These are phyloP conservation scores for Schizopygopsis malacanthus DNA, from an alignment of 2,797 vertebrate genomes.

Conservation along the genomic window DNA sequence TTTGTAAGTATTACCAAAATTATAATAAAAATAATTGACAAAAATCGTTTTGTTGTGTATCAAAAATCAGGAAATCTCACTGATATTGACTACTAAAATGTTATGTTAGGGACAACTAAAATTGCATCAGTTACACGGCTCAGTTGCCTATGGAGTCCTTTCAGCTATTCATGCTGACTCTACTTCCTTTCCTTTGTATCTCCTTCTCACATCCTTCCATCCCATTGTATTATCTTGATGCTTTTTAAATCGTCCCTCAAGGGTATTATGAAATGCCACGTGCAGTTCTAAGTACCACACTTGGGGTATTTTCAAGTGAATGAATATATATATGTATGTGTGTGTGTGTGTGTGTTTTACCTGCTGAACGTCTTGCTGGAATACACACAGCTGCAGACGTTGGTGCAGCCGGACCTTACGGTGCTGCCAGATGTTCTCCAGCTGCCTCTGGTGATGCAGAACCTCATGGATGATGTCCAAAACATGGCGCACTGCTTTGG, in stretches of 20 bases:
- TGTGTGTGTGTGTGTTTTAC: slow-evolving; percentile 63
- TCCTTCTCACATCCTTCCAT: slow-evolving; percentile 18
- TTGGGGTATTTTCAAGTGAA: slow-evolving; percentile 17
- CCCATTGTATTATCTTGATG: slow-evolving; percentile 11
- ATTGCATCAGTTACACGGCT: neutral
- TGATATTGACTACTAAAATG: neutral
- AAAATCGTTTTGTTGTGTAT: neutral
- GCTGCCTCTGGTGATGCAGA: slow-evolving; percentile 88
- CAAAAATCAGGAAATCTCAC: neutral
- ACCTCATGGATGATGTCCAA: slow-evolving; percentile 90
- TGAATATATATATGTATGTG: neutral
- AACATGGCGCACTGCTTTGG: slow-evolving; percentile 89
- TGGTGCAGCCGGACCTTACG: slow-evolving; percentile 90
- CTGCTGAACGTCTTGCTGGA: slow-evolving; percentile 92
- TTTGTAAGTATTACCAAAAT: neutral
- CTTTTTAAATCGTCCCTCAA: slow-evolving; percentile 34
- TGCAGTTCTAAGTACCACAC: neutral
- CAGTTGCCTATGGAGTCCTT: slow-evolving; percentile 14
- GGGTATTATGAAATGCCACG: slow-evolving; percentile 19
- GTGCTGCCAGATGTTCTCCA: slow-evolving; percentile 93
- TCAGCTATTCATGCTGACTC: slow-evolving; percentile 43
- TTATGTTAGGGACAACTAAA: slow-evolving; percentile 3
- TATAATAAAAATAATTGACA: neutral
- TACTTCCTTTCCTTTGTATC: neutral
- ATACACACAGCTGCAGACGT: slow-evolving; percentile 88